Evolutionary conservation across 2,888 invertebrate species (phyloP), one percentile per base, ranked within the genome.

Genomic region (Metopia argyrocephala): DNA sequence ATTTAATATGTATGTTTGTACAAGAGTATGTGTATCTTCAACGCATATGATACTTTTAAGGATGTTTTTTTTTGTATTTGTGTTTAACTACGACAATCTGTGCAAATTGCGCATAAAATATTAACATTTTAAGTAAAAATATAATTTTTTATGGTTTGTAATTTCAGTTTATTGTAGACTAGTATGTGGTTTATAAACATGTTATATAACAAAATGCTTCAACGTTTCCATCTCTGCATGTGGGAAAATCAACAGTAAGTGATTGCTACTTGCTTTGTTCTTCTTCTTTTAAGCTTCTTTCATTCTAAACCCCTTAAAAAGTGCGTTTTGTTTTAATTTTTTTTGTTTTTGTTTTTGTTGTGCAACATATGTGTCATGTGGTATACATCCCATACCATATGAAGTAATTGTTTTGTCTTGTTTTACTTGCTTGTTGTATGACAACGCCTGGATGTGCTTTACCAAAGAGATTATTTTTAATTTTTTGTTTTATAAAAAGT

Each of bases 81-180:
- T n/a, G n/a, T n/a, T n/a, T n/a, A n/a, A n/a, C n/a, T 65, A 54
- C 59, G 54, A 52, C 86, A 88, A 87, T 87, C 84, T 87, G 84
- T 83, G 85, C 84, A 87, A 87, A 87, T 87, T 88, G 86, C 87
- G 86, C 87, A 87, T 87, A 85, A 88, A 87, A 88, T 87, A 87
- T 78, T 74, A 76, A 76, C 57, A 71, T 78, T 76, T 31, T 62
- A 66, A 52, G 46, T 57, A 59, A 68, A 54, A 48, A 54, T 69
- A 59, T 15, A 20, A 73, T 46, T 69, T 56, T 74, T 66, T 46
- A 73, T 71, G 56, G 57, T 57, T 76, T 66, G 65, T 64, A 64
- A 71, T 69, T 78, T 74, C 25, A 65, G 38, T 71, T 54, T 65
- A 66, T 38, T 38, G 9, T 38, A 38, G 15, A 38, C 38, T 9